Base-by-base conservation (phyloP, 2,888 invertebrate species). In the Harmothoe impar region DNA sequence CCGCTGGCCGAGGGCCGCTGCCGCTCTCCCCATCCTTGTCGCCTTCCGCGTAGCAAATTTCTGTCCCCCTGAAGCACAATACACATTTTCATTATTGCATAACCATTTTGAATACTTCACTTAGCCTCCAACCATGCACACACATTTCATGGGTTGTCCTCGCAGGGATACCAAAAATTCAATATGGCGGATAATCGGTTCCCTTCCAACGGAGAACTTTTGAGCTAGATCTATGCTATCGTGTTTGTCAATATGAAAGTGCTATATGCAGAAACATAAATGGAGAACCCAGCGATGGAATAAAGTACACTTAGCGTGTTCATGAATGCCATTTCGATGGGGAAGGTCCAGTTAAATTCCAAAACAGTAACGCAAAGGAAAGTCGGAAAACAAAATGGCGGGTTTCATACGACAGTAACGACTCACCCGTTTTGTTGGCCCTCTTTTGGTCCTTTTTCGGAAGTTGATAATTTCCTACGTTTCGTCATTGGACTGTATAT, bases 381-480 rank as follows among this genome's bases (percentile, higher is more conserved):
- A 43, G 33, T 81, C 81, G 62, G 72, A 68, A 89, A 89, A 89
- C 89, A 89, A 89, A 89, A 89, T 89, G 89, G 89, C 89, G 89
- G 43, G 89, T 89, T 54, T 20, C 10, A n/a, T 78, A 25, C n/a
- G 62, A 68, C 62, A 56, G 43, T 31, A 62, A 89, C 35, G 43
- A 78, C 77, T 78, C 77, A 89, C 89, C 89, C 78, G 35, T 89
- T 89, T 89, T 89, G 77, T 78, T 29, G 72, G 52, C 29, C 51
- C 25, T 89, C 89, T 89, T 89, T 89, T 12, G 72, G 20, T 77
- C 78, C 89, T 35, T 89, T 89, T 51, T 89, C 89, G 20, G 54
- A 31, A 25, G 89, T 77, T 25, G 77, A 52, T 1, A 29, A 17
- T 78, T 68, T 89, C 77, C 78, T 43, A n/a, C 78, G 77, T 51